Evolutionary conservation across 2,113 vertebrate species (phyloP), one percentile per base, ranked within the genome.

Genomic region (Platanista minor): DNA sequence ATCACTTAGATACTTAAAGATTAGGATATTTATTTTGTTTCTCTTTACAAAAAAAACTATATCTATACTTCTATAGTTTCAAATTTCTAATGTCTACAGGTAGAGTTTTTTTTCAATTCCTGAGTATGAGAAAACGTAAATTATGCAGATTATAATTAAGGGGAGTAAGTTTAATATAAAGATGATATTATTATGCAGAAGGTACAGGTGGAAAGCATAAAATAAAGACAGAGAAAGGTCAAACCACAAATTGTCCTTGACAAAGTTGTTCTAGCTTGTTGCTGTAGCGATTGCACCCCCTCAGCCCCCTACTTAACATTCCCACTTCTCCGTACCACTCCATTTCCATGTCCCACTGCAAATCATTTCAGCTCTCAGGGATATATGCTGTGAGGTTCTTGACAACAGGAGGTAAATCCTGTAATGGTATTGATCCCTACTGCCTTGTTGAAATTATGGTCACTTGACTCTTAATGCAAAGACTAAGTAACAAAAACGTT

Each of bases 231-330:
- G 21, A 64, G 25, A 78, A 88, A 59, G 6, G 1, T 20, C 2
- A 5, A 31, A 46, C 25, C 2, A 54, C 4, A 66, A 20, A 7
- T 66, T 49, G 13, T 71, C 81, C 31, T 41, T 54, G 25, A 33
- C 1, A 8, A 59, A 52, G 6, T 61, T 49, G 14, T 72, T 77
- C 13, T 31, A 54, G 18, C 43, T 49, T 27, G 17, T 8, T 64
- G 21, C 23, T 36, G 23, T 18, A 39, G 0, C 1, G 4, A 1
- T 33, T 18, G 5, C 2, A 7, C 0, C 0, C 7, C 15, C 6
- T 13, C 2, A 23, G 23, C 18, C 3, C 21, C 5, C 10, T 17
- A 29, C 4, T 27, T 1, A 7, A 7, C 3, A 29, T 33, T 7
- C 20, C 2, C 6, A 36, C 0, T 66, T 59, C 27, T 33, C 5